Base-by-base conservation (phyloP, 2,113 vertebrate species). In the Petrocephalus microphthalmus region DNA sequence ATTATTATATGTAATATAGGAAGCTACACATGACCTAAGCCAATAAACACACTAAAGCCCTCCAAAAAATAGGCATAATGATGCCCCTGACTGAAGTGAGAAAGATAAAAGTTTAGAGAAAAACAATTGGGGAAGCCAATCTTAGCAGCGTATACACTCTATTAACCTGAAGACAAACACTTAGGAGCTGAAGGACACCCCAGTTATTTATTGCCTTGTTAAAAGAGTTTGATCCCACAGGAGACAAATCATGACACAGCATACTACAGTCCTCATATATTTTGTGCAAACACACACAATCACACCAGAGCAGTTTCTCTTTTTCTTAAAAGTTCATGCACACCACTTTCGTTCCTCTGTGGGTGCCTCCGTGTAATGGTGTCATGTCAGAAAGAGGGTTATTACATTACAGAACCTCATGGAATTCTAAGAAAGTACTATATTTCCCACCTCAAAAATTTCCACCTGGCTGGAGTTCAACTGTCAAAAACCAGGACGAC, bases 121-220 rank as follows among this genome's bases (percentile, higher is more conserved):
- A 85, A 88, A 20, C 51, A 64, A 85, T 33, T 86, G 8, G 57
- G 49, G 85, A 33, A 82, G 22, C 60, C 64, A 52, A 19, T 71
- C 25, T 19, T 51, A 33, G 67, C 49, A 37, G 8, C 8, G 51
- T 53, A 54, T 19, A 87, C 87, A 67, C 42, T 37, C 47, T 71
- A 81, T 87, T 82, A 88, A 87, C 81, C 85, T 56, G 86, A 81
- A 87, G 5, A 84, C 85, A 67, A 83, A 64, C 71, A 56, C 45
- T 67, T 42, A 49, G 45, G 81, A 60, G 81, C 71, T 87, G 53
- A 54, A 89, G 85, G 71, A 56, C 54, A 29, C 53, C 10, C 57
- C 20, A 45, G 25, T 84, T 84, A 84, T 89, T 89, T 71, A 89
- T 87, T 84, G 54, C 71, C 29, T 52, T 78, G 64, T 74, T 29